Conservation (phyloP, 2,797 vertebrate species). For the Trichosurus vulpecula region DNA sequence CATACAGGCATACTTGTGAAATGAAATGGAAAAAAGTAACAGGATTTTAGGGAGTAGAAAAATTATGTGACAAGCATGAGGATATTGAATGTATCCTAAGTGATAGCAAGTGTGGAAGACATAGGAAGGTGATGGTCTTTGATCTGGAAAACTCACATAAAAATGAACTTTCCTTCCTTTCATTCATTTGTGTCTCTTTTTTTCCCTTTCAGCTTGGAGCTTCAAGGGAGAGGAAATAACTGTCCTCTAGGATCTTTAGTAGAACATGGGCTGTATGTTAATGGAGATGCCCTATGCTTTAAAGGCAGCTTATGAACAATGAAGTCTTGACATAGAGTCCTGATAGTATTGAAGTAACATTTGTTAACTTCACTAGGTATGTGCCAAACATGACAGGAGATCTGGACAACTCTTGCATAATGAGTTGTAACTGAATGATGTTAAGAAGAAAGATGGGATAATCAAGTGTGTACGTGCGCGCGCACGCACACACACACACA, state of each 20-base stretch:
- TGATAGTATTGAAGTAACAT: background rate
- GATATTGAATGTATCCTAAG: too few species aligned
- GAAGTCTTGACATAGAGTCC: background rate
- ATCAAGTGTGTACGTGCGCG: too few species aligned
- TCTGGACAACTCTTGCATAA: background rate
- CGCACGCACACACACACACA: too few species aligned
- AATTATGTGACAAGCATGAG: too few species aligned
- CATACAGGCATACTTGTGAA: too few species aligned
- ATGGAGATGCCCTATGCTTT: background rate
- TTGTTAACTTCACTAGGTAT: background rate
- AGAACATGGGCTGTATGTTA: background rate
- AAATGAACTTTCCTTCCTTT: background rate
- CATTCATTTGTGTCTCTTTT: background rate
- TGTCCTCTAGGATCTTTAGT: slow-evolving; percentile 27
- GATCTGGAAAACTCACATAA: background rate
- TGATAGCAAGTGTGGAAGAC: background rate
- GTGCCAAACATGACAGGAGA: slow-evolving; percentile 13
- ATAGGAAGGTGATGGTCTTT: slow-evolving; percentile 25
- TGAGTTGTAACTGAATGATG: background rate
- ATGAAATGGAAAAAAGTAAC: too few species aligned
- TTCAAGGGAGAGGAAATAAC: background rate
- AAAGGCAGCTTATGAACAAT: background rate
- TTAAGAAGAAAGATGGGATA: slow-evolving; percentile 2
- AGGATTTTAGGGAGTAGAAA: too few species aligned
- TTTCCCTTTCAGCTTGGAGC: background rate